Evolutionary conservation across 2,113 vertebrate genomes (phyloP).

Genomic region (Mola mola): DNA sequence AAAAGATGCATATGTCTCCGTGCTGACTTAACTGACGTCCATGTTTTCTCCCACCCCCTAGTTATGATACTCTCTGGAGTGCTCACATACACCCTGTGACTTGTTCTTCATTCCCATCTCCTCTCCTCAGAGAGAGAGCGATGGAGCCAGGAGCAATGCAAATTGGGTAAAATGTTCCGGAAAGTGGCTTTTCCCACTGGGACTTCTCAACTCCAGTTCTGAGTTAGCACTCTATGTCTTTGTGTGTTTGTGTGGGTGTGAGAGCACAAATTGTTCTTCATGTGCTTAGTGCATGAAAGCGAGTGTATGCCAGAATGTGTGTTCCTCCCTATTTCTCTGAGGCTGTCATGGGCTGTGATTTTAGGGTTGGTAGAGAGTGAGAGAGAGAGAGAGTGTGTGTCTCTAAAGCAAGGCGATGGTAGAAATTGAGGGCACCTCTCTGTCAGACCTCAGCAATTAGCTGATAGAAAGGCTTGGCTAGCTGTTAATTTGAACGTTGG

Average conservation of each 20-base stretch:
- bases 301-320: background rate
- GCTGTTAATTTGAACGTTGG: constrained; percentile 30
- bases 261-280: constrained; percentile 31
- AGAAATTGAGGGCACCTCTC: constrained; percentile 48
- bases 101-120: constrained; percentile 57
- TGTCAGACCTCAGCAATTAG: constrained; percentile 41
- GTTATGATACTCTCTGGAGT: constrained; percentile 35
- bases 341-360: constrained; percentile 24
- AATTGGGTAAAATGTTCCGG: constrained; percentile 80
- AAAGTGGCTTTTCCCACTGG: constrained; percentile 77
- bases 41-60: constrained; percentile 31
- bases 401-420: constrained; percentile 1
- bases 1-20: constrained; percentile 11
- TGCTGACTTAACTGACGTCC: constrained; percentile 35
- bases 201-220: constrained; percentile 62
- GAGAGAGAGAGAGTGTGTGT: background rate
- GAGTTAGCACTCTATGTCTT: constrained; percentile 49
- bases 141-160: constrained; percentile 77
- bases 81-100: constrained; percentile 6
- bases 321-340: background rate
- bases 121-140: constrained; percentile 57
- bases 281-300: constrained; percentile 21
- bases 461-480: constrained; percentile 9
- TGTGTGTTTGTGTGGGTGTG: constrained; percentile 6
- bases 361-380: background rate